Evolutionary conservation across 1,140 invertebrate genomes (phyloP).

Genomic region (Dendrolimus kikuchii): DNA sequence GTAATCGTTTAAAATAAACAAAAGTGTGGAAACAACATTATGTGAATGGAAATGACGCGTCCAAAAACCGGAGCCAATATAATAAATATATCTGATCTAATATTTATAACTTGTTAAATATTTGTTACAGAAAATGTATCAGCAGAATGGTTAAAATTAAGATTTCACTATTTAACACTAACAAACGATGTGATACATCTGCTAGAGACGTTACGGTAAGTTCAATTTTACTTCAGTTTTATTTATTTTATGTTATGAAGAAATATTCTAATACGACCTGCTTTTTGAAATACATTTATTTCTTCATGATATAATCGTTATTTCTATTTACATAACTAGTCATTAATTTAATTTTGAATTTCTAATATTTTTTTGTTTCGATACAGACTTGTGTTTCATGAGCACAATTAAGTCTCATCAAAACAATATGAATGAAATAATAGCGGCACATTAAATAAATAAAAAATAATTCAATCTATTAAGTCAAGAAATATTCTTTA

Average conservation of each 20-base stretch:
- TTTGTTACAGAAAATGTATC: constrained; percentile 78
- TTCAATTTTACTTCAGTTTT: constrained; percentile 16
- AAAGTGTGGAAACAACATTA: constrained; percentile 11
- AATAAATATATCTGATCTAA: no score
- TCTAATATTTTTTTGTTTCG: no score
- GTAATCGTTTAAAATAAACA: constrained; percentile 7
- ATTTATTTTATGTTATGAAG: constrained; percentile 49
- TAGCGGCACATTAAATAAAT: no score
- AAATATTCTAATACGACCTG: constrained; percentile 43
- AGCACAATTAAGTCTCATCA: no score
- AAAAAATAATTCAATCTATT: no score
- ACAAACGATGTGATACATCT: constrained; percentile 77
- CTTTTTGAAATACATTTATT: constrained; percentile 31
- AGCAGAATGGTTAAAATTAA: constrained; percentile 81
- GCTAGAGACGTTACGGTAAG: constrained; percentile 75
- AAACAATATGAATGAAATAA: no score
- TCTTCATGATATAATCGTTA: constrained; percentile 53
- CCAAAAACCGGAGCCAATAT: not conserved
- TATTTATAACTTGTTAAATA: no score
- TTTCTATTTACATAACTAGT: constrained; percentile 14
- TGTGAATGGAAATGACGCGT: constrained; percentile 9
- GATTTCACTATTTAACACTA: constrained; percentile 81
- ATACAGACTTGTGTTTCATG: no score
- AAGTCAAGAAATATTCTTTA: no score
- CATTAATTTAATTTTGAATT: no score